phyloP scores from a whole-genome alignment of 2,888 invertebrate genomes.

The Crocallis elinguaria region DNA sequence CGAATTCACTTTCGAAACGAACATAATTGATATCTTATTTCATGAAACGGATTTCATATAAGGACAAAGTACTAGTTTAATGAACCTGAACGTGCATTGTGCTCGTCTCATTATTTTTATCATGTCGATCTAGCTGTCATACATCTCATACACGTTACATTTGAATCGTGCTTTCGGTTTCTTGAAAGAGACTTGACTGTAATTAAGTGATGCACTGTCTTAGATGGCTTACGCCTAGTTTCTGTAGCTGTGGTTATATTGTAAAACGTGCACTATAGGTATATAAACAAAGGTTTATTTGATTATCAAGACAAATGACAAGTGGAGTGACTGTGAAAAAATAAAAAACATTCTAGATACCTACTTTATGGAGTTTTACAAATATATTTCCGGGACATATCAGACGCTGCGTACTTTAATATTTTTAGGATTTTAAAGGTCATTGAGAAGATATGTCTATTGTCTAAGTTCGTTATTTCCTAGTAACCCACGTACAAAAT shows the following conservation, averaged over 20 bases:
- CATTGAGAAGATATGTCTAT: conserved; percentile 1
- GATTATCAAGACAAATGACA: not conserved
- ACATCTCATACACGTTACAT: conserved; percentile 10
- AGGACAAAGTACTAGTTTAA: conserved; percentile 24
- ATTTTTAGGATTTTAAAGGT: conserved; percentile 12
- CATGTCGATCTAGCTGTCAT: conserved; percentile 32
- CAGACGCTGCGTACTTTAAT: conserved; percentile 8
- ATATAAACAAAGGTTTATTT: not conserved
- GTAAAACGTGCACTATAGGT: not conserved
- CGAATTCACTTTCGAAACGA: conserved; percentile 36
- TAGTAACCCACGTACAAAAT: not conserved
- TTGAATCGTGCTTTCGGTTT: conserved; percentile 21
- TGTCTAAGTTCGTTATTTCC: not conserved
- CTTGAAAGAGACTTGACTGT: conserved; percentile 12
- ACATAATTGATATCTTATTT: conserved; percentile 30
- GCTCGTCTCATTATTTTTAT: conserved; percentile 44
- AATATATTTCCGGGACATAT: conserved; percentile 7
- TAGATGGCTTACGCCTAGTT: conserved; percentile 1
- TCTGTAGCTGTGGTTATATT: not conserved
- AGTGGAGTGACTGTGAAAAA: no score
- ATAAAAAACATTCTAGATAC: no score
- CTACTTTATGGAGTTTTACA: not conserved
- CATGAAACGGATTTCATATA: conserved; percentile 17
- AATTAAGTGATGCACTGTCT: conserved; percentile 1
- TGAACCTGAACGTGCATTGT: conserved; percentile 31